These are phyloP conservation scores for Chaetogeoica ovagalla DNA, from an alignment of 2,888 invertebrate species.

Conservation along the genomic window DNA sequence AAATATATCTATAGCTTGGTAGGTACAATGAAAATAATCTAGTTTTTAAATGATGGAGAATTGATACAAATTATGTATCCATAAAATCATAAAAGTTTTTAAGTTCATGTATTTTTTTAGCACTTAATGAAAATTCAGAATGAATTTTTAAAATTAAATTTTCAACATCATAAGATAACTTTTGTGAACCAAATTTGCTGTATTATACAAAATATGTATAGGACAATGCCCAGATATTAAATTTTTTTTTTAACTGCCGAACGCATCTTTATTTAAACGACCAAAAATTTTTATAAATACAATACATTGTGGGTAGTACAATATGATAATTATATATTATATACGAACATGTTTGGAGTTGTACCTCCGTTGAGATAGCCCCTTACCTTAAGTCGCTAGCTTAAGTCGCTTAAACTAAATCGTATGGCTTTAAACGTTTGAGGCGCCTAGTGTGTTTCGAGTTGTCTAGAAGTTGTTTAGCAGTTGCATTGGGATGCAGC, in stretches of 20 bases:
- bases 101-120: too few species aligned
- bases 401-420: neutral
- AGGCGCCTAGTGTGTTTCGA: neutral
- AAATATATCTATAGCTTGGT: constrained; percentile 53
- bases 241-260: neutral
- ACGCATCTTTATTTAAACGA: neutral
- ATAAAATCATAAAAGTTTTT: too few species aligned
- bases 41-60: constrained; percentile 55
- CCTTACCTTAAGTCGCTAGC: neutral
- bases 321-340: neutral
- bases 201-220: constrained; percentile 56
- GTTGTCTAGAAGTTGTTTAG: neutral
- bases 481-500: neutral
- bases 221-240: constrained; percentile 55
- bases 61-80: too few species aligned
- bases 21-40: constrained; percentile 54
- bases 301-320: too few species aligned
- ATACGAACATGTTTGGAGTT: neutral
- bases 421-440: neutral
- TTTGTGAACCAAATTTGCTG: constrained; percentile 55
- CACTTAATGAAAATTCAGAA: constrained; percentile 56
- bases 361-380: neutral
- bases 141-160: constrained; percentile 56
- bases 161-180: constrained; percentile 56
- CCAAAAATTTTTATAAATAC: neutral